Conservation (phyloP, 2,797 vertebrate genomes). For the Lepilemur ruficaudatus region DNA sequence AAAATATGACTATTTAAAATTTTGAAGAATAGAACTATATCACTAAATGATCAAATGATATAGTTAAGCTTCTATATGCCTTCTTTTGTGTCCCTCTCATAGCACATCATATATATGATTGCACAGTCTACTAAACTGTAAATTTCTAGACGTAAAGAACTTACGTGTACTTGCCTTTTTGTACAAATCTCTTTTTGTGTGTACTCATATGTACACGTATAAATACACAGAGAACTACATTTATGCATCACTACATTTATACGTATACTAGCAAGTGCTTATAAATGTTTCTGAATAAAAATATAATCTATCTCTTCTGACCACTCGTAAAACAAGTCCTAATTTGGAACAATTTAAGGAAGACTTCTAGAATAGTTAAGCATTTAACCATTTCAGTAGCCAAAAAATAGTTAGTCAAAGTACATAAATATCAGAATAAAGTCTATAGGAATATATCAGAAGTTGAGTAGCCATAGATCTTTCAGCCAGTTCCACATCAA, state of each 20-base stretch:
- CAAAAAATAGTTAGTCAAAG: background rate
- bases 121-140: background rate
- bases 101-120: background rate
- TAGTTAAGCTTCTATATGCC: background rate
- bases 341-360: slow-evolving; percentile 30
- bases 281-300: slow-evolving; percentile 11
- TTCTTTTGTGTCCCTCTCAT: background rate
- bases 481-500: background rate
- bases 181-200: background rate
- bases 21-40: background rate
- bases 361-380: background rate
- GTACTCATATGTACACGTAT: background rate
- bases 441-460: background rate
- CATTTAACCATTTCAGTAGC: background rate
- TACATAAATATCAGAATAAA: background rate
- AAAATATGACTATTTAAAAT: background rate
- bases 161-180: background rate
- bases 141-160: background rate
- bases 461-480: background rate
- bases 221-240: background rate
- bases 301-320: background rate
- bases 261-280: background rate
- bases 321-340: background rate
- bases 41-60: background rate
- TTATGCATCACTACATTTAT: background rate